Evolutionary conservation across 2,888 invertebrate species (phyloP).

Genomic region (Antheraea assamensis): DNA sequence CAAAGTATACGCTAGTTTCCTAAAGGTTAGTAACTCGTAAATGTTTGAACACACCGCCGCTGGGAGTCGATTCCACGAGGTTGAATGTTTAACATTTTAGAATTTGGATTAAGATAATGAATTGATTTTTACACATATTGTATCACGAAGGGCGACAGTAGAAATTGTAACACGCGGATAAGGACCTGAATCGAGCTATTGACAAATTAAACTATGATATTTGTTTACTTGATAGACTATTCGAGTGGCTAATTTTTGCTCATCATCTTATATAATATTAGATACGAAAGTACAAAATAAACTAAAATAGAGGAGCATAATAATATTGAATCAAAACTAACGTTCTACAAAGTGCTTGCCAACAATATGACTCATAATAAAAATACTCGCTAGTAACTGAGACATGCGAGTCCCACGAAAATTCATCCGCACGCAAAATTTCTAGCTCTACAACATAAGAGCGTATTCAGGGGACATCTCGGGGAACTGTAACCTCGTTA

Average conservation of each 20-base stretch:
- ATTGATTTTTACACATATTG: too few species aligned
- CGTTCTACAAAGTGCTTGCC: background rate
- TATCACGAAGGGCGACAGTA: too few species aligned
- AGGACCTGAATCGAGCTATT: too few species aligned
- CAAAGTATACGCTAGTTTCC: too few species aligned
- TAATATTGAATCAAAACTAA: background rate
- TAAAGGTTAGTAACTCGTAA: too few species aligned
- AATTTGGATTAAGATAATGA: too few species aligned
- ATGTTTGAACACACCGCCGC: too few species aligned
- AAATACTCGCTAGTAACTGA: background rate
- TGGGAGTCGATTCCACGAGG: too few species aligned
- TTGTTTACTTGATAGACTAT: background rate
- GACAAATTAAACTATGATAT: too few species aligned
- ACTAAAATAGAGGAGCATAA: background rate
- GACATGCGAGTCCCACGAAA: conserved; percentile 6
- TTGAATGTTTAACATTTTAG: too few species aligned
- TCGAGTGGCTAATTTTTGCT: background rate
- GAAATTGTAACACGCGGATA: too few species aligned
- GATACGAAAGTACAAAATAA: background rate
- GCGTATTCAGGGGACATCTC: background rate
- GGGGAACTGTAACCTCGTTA: background rate
- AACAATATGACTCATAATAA: background rate
- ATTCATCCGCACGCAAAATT: conserved; percentile 6
- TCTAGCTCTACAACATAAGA: background rate
- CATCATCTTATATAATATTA: background rate